Evolutionary conservation across 1,140 invertebrate species (phyloP).

Genomic region (Papilio dardanus): DNA sequence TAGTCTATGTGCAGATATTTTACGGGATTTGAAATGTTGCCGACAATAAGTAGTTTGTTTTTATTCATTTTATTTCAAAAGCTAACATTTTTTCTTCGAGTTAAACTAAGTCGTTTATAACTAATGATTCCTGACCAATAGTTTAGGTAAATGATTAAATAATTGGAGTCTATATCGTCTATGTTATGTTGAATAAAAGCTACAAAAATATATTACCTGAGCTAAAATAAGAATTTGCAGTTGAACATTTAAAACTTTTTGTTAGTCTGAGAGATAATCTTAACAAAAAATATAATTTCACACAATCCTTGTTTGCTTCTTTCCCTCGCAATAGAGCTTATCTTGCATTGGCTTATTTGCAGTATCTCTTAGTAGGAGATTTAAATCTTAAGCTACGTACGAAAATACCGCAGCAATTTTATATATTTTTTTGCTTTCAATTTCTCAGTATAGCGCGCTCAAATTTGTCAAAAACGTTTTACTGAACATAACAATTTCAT

Average conservation of each 20-base stretch:
- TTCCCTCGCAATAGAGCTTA: slow-evolving; percentile 14
- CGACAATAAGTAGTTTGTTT: no score
- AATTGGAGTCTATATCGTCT: no score
- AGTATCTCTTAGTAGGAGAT: slow-evolving; percentile 10
- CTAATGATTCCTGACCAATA: no score
- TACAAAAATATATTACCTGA: background rate
- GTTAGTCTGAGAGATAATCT: background rate
- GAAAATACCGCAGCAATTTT: background rate
- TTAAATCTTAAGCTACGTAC: slow-evolving; percentile 8
- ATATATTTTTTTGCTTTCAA: background rate
- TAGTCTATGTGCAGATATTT: background rate
- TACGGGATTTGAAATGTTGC: background rate
- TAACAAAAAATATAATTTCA: background rate
- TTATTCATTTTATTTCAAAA: no score
- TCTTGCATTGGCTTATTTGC: slow-evolving; percentile 23
- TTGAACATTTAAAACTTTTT: background rate
- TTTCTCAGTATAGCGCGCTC: no score
- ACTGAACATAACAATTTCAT: background rate
- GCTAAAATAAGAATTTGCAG: background rate
- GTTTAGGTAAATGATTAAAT: no score
- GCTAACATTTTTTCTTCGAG: no score
- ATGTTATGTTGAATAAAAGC: no score
- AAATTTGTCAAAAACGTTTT: background rate
- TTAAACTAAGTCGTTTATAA: no score
- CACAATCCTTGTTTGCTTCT: slow-evolving; percentile 7